Evolutionary conservation across 2,113 vertebrate species (phyloP).

Genomic region (Petrocephalus microphthalmus): DNA sequence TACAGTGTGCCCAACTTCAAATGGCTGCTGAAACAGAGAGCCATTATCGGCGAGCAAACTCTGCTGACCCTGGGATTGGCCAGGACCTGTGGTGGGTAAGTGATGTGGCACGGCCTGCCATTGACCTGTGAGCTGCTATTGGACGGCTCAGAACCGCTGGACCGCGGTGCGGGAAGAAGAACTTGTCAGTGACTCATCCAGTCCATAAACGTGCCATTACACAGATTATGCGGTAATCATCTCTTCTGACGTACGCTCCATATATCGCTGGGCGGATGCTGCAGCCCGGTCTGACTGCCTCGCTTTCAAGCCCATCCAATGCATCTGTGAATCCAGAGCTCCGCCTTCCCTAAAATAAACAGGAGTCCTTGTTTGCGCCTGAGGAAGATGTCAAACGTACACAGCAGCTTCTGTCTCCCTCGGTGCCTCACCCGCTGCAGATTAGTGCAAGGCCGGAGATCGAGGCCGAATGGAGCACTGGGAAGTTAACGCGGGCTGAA

Average conservation of each 20-base stretch:
- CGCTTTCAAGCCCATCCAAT: slow-evolving; percentile 49
- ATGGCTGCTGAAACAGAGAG: background rate
- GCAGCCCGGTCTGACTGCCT: slow-evolving; percentile 67
- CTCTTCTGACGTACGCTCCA: slow-evolving; percentile 61
- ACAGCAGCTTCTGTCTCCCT: background rate
- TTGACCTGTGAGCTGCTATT: background rate
- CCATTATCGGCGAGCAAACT: background rate
- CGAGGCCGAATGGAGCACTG: background rate
- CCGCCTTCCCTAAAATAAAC: slow-evolving; percentile 39
- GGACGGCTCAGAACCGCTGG: background rate
- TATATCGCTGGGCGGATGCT: slow-evolving; percentile 59
- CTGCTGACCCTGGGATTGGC: background rate
- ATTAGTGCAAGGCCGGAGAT: background rate
- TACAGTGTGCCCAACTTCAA: background rate
- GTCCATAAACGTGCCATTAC: slow-evolving; percentile 62
- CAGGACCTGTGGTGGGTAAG: background rate
- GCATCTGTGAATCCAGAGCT: slow-evolving; percentile 52
- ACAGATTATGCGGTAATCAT: slow-evolving; percentile 70
- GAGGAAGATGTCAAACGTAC: background rate
- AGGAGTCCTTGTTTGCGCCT: background rate
- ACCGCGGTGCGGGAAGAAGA: background rate
- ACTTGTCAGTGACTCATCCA: slow-evolving; percentile 31
- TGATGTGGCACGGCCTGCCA: background rate
- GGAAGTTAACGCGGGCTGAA: background rate
- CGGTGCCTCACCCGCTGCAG: background rate